Percentiles rank a stretch among this genome's conserved stretches.
phyloP scores from a whole-genome alignment of 2,797 vertebrate species.

The Brotula barbata region DNA sequence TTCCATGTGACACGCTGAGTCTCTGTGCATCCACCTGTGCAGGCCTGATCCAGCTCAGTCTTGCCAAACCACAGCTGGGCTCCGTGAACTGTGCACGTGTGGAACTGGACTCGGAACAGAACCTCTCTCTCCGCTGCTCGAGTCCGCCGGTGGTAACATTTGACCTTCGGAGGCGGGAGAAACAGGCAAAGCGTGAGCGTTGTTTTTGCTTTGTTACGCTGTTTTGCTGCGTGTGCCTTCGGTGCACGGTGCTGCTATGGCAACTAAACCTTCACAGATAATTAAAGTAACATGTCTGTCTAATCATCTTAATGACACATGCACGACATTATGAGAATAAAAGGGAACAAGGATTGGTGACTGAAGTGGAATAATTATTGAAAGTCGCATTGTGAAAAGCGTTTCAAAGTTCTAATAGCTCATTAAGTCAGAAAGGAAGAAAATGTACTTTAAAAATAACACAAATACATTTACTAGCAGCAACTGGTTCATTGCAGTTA shows the following conservation, averaged over 20 bases:
- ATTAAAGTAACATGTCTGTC: not conserved
- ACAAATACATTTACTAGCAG: too few species aligned
- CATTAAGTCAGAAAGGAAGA: too few species aligned
- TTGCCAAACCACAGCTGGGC: slow-evolving; percentile 89
- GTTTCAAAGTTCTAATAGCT: slow-evolving; percentile 30
- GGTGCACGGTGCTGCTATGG: slow-evolving; percentile 6
- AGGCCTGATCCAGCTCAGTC: slow-evolving; percentile 87
- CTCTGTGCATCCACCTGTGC: slow-evolving; percentile 75
- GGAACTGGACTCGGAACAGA: slow-evolving; percentile 90
- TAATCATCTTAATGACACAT: slow-evolving; percentile 12
- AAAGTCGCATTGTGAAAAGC: not conserved
- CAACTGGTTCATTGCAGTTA: too few species aligned
- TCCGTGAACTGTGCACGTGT: slow-evolving; percentile 90
- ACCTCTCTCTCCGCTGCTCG: slow-evolving; percentile 82
- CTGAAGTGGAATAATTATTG: slow-evolving; percentile 21
- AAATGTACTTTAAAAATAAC: too few species aligned
- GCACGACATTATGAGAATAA: slow-evolving; percentile 18
- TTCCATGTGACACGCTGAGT: not conserved
- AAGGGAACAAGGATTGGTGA: slow-evolving; percentile 8
- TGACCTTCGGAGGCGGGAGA: slow-evolving; percentile 78
- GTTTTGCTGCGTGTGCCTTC: not conserved
- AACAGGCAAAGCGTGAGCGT: not conserved
- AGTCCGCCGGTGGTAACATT: slow-evolving; percentile 86
- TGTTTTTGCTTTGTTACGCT: not conserved
- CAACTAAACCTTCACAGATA: slow-evolving; percentile 5